Percentiles rank a stretch among this genome's conserved stretches.
These are phyloP conservation scores for Baronia brevicornis DNA, from an alignment of 2,888 invertebrate genomes.

Conservation along the genomic window DNA sequence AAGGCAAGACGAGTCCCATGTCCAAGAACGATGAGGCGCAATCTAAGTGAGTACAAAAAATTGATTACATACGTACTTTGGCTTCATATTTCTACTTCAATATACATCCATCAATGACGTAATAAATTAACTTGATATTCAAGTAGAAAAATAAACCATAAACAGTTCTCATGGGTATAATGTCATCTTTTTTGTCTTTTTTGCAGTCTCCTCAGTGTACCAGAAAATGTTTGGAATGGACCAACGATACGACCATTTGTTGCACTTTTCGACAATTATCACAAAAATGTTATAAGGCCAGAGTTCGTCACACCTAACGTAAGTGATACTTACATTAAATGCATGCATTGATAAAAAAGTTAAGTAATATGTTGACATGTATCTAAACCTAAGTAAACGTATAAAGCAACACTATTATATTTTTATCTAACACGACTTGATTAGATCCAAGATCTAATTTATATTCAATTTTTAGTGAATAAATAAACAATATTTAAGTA, in stretches of 20 bases:
- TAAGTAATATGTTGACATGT: no score
- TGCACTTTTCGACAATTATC: conserved; percentile 86
- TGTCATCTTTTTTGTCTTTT: conserved; percentile 11
- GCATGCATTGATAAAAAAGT: no score
- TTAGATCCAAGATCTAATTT: no score
- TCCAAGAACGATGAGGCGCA: conserved; percentile 83
- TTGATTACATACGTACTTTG: conserved; percentile 4
- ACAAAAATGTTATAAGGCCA: conserved; percentile 78
- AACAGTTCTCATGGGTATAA: neutral
- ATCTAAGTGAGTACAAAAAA: conserved; percentile 49
- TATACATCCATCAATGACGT: no score
- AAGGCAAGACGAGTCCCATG: conserved; percentile 83
- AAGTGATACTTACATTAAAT: conserved; percentile 29
- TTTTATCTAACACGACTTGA: no score
- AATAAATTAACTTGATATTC: no score
- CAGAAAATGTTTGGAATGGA: conserved; percentile 77
- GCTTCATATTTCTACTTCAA: neutral
- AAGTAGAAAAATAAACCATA: neutral
- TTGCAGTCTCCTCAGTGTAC: conserved; percentile 80
- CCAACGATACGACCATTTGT: conserved; percentile 81
- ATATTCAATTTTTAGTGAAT: no score
- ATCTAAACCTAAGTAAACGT: no score
- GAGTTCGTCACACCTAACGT: conserved; percentile 79
- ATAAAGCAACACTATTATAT: no score
- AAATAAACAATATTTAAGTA: no score